Base-by-base conservation (phyloP, 2,113 vertebrate species). In the Stomatorhinus ivindoensis region DNA sequence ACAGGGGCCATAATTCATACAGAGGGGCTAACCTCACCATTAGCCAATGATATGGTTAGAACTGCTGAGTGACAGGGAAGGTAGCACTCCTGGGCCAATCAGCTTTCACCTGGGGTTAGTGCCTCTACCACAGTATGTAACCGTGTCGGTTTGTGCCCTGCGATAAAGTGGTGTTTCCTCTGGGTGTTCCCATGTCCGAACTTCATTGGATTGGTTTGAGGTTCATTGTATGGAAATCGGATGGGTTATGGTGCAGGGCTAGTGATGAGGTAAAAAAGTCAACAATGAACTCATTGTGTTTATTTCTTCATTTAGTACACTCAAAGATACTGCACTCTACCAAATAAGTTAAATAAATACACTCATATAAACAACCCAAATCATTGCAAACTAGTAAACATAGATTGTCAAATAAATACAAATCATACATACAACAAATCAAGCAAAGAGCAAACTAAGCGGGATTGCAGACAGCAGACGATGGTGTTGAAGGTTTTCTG, bases 291-390 rank as follows among this genome's bases (percentile, higher is more conserved):
- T 86, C 58, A 27, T 48, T 46, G 6, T 47, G 27, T 89, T 92
- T 92, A 91, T 92, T 92, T 87, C 88, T 85, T 91, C 89, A 88
- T 89, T 91, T 83, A 89, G 93, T 92, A 90, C 88, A 73, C 91
- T 91, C 90, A 92, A 90, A 90, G 35, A 93, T 91, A 91, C 84
- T 61, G 82, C 93, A 94, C 91, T 90, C 91, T 89, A 91, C 89
- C 82, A 80, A 89, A 89, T 88, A 90, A 89, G 91, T 89, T 55
- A 50, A 92, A 91, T 90, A 82, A 90, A 91, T 89, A 31, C 84
- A 91, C 83, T 27, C 86, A 90, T 86, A 87, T 90, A 89, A 91
- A 91, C 89, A 90, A 90, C 92, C 87, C 76, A 90, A 90, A 92
- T 86, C 88, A 91, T 48, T 90, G 65, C 91, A 91, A 90, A 91